phyloP scores from a whole-genome alignment of 1,140 invertebrate species.

The Caenorhabditis elegans region DNA sequence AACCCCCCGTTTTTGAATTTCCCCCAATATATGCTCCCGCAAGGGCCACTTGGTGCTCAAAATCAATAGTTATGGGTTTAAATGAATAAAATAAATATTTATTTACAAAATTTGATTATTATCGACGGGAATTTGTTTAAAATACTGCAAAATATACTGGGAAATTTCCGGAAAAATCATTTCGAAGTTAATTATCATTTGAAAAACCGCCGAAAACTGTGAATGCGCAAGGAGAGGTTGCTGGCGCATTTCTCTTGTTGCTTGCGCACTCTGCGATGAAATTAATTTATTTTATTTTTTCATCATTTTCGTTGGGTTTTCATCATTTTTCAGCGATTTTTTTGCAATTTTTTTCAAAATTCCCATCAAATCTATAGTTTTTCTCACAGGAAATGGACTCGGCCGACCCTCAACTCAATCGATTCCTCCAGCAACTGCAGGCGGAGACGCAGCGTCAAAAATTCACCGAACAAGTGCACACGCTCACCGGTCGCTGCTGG shows the following conservation, averaged over 20 bases:
- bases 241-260: neutral
- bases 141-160: too few species aligned
- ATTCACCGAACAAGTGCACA: conserved; percentile 54
- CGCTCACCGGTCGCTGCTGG: conserved; percentile 60
- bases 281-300: neutral
- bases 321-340: neutral
- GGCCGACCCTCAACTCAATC: conserved; percentile 34
- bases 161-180: neutral
- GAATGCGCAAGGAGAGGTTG: neutral
- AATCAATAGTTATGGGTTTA: neutral
- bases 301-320: neutral
- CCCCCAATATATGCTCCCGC: neutral
- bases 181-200: neutral
- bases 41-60: neutral
- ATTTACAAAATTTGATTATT: too few species aligned
- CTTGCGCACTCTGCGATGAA: neutral
- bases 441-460: conserved; percentile 50
- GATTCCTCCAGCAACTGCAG: conserved; percentile 46
- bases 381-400: conserved; percentile 32
- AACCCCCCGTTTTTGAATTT: neutral
- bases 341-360: neutral
- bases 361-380: neutral
- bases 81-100: too few species aligned
- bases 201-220: neutral
- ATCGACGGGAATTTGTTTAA: too few species aligned